phyloP scores from a whole-genome alignment of 2,888 invertebrate genomes.

The Pterostichus madidus region DNA sequence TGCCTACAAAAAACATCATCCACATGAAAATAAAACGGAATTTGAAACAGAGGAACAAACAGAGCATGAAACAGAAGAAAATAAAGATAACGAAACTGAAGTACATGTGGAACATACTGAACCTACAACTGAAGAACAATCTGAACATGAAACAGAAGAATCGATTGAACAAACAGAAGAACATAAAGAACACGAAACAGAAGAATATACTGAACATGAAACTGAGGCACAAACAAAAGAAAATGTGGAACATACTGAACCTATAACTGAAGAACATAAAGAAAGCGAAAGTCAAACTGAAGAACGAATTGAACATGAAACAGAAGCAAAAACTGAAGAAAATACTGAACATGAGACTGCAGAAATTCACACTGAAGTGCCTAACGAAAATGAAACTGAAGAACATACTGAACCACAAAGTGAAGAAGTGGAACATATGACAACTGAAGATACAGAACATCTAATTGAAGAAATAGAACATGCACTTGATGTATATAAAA shows the following conservation, averaged over 20 bases:
- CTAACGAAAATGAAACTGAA: background rate
- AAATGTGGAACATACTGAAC: constrained; percentile 7
- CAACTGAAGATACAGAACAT: constrained; percentile 2
- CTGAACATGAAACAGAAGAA: background rate
- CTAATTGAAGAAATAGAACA: constrained; percentile 36
- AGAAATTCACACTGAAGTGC: background rate
- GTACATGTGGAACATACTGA: background rate
- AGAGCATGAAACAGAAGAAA: background rate
- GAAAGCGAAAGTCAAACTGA: background rate
- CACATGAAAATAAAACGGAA: background rate
- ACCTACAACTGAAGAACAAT: background rate
- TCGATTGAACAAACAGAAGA: constrained; percentile 47
- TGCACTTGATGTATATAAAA: constrained; percentile 23
- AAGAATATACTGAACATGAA: background rate
- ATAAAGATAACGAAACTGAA: background rate
- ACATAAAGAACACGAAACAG: background rate
- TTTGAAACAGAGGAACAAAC: background rate
- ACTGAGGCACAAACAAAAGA: background rate
- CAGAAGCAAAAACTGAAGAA: background rate
- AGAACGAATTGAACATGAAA: no score
- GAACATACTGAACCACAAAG: constrained; percentile 3
- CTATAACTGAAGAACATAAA: constrained; percentile 4
- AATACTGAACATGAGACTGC: background rate
- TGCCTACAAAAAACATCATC: constrained; percentile 5
- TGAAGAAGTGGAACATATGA: background rate